A percentile compares a stretch with the other conserved stretches of the same genome.
Evolutionary conservation across 53 echinoderm and acorn worm species (phyloP).

Genomic region (Antedon mediterranea): DNA sequence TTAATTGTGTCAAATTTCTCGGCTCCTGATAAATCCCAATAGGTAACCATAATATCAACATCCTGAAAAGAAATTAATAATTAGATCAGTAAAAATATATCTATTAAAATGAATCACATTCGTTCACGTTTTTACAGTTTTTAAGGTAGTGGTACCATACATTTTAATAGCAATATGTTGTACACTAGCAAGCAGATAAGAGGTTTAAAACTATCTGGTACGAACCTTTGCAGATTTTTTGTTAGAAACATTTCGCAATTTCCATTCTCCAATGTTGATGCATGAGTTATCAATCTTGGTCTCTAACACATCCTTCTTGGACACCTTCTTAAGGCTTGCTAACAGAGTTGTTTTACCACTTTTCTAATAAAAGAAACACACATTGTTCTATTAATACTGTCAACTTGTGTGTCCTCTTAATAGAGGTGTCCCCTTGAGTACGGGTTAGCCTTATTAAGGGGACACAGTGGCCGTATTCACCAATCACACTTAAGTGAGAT

Average conservation of each 20-base stretch:
- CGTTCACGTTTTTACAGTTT: too few relatives aligned
- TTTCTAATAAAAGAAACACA: slow-evolving; percentile 21
- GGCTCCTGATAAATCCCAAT: slow-evolving; percentile 68
- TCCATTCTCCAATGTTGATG: background rate
- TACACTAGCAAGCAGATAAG: too few relatives aligned
- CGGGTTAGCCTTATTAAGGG: too few relatives aligned
- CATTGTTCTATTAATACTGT: background rate
- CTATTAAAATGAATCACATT: too few relatives aligned
- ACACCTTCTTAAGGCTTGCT: slow-evolving; percentile 11
- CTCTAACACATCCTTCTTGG: background rate
- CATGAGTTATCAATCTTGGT: background rate
- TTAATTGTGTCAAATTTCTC: slow-evolving; percentile 45
- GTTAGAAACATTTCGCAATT: background rate
- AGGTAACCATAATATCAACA: background rate
- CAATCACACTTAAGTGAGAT: too few relatives aligned
- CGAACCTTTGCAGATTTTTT: background rate
- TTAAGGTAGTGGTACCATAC: too few relatives aligned
- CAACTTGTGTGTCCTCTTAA: too few relatives aligned
- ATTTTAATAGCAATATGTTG: too few relatives aligned
- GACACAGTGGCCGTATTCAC: too few relatives aligned
- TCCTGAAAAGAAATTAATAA: background rate
- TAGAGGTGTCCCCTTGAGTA: too few relatives aligned
- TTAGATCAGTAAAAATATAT: too few relatives aligned
- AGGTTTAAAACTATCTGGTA: too few relatives aligned
- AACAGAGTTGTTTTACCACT: slow-evolving; percentile 59